phyloP scores from a whole-genome alignment of 2,888 invertebrate species.

The Tholera decimalis region DNA sequence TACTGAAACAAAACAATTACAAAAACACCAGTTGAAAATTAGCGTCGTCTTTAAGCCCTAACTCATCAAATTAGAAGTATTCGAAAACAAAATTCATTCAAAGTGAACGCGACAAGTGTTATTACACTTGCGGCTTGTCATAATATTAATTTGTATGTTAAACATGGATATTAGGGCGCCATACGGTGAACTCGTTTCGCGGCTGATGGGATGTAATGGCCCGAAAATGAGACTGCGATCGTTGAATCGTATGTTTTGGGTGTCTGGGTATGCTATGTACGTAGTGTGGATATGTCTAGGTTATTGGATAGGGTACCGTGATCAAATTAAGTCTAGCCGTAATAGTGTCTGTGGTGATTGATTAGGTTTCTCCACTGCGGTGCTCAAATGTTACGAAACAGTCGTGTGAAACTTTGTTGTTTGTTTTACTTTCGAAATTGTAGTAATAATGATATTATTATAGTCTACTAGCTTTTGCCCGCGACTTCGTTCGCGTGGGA shows the following conservation, averaged over 20 bases:
- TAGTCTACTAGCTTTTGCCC: too few species aligned
- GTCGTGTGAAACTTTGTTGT: not conserved
- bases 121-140: slow-evolving; percentile 64
- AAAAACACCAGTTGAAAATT: slow-evolving; percentile 19
- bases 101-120: slow-evolving; percentile 47
- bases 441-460: too few species aligned
- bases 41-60: slow-evolving; percentile 19
- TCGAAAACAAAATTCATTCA: slow-evolving; percentile 51
- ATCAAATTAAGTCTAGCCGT: slow-evolving; percentile 30
- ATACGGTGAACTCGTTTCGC: slow-evolving; percentile 67
- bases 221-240: slow-evolving; percentile 75
- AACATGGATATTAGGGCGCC: slow-evolving; percentile 65
- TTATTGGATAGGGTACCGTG: not conserved
- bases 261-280: slow-evolving; percentile 11
- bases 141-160: slow-evolving; percentile 70
- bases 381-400: not conserved
- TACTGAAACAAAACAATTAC: slow-evolving; percentile 21
- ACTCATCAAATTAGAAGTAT: slow-evolving; percentile 17
- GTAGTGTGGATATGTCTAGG: not conserved
- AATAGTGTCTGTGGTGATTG: slow-evolving; percentile 10
- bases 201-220: slow-evolving; percentile 71
- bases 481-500: too few species aligned
- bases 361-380: not conserved
- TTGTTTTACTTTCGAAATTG: too few species aligned
- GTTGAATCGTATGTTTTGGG: slow-evolving; percentile 51